These are phyloP conservation scores for Prosopocoilus inquinatus DNA, from an alignment of 2,888 invertebrate genomes.

Conservation along the genomic window DNA sequence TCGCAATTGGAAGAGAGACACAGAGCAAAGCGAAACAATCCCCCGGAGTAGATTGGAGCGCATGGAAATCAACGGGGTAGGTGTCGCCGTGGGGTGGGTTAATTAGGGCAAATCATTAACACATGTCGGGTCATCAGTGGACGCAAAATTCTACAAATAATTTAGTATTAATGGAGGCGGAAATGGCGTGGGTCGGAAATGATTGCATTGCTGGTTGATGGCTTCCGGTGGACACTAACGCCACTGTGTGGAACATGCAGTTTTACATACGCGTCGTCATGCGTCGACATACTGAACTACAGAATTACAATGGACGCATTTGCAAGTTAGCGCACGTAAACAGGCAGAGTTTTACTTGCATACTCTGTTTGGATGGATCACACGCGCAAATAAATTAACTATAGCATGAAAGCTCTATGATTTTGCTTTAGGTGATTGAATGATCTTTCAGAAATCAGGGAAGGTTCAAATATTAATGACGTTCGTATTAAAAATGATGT, in stretches of 20 bases:
- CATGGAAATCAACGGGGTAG: conserved; percentile 18
- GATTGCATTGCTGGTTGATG: conserved; percentile 46
- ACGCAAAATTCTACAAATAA: conserved; percentile 51
- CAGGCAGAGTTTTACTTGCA: neutral
- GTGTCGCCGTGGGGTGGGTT: conserved; percentile 41
- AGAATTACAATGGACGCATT: neutral
- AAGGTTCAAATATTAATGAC: too few species aligned
- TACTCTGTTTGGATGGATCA: too few species aligned
- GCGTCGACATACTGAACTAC: neutral
- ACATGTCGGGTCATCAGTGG: conserved; percentile 47
- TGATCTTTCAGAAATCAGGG: too few species aligned
- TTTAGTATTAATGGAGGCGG: conserved; percentile 49
- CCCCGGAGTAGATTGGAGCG: conserved; percentile 8
- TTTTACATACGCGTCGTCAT: conserved; percentile 10
- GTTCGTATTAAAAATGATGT: too few species aligned
- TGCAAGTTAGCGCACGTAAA: neutral
- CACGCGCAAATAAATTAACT: neutral
- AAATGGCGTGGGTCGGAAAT: conserved; percentile 49
- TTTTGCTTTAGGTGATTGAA: too few species aligned
- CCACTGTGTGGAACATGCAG: conserved; percentile 8
- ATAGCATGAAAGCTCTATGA: too few species aligned
- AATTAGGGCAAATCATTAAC: conserved; percentile 55
- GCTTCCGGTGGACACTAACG: conserved; percentile 35
- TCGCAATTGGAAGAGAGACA: neutral
- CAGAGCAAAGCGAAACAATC: neutral